Conservation (phyloP, 2,888 invertebrate genomes). For the Melanostoma scalare region DNA sequence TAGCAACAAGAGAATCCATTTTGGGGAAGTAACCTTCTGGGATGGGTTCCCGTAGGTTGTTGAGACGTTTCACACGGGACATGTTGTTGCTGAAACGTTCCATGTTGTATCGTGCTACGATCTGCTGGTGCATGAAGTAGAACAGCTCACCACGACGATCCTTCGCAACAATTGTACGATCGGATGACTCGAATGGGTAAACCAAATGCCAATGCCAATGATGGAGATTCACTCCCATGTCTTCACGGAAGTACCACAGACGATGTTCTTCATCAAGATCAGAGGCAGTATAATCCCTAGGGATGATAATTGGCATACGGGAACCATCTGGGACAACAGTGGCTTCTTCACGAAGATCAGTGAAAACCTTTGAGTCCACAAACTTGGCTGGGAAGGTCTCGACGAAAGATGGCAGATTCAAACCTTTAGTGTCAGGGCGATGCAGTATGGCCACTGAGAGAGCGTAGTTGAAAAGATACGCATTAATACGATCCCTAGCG, state of each 20-base stretch:
- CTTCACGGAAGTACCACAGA: slow-evolving; percentile 91
- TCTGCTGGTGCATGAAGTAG: slow-evolving; percentile 86
- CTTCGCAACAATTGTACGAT: slow-evolving; percentile 85
- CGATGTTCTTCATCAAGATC: slow-evolving; percentile 88
- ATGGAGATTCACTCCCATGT: slow-evolving; percentile 91
- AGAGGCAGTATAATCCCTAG: slow-evolving; percentile 87
- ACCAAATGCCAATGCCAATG: slow-evolving; percentile 95
- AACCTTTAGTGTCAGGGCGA: slow-evolving; percentile 81
- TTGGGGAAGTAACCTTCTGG: slow-evolving; percentile 90
- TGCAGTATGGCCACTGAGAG: slow-evolving; percentile 88
- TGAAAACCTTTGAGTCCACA: slow-evolving; percentile 86
- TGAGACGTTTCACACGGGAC: slow-evolving; percentile 85
- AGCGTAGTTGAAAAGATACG: slow-evolving; percentile 89
- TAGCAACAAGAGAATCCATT: slow-evolving; percentile 78
- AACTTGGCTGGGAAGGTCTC: slow-evolving; percentile 91
- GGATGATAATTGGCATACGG: slow-evolving; percentile 84
- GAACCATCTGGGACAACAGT: slow-evolving; percentile 84
- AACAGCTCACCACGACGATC: slow-evolving; percentile 87
- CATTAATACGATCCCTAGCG: slow-evolving; percentile 87
- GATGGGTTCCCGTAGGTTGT: slow-evolving; percentile 87
- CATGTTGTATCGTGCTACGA: slow-evolving; percentile 85
- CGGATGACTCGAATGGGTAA: slow-evolving; percentile 86
- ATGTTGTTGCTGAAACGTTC: slow-evolving; percentile 88
- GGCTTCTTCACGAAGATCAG: slow-evolving; percentile 83
- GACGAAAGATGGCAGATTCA: slow-evolving; percentile 85